phyloP scores from a whole-genome alignment of 2,113 vertebrate species.

The Otis tarda region DNA sequence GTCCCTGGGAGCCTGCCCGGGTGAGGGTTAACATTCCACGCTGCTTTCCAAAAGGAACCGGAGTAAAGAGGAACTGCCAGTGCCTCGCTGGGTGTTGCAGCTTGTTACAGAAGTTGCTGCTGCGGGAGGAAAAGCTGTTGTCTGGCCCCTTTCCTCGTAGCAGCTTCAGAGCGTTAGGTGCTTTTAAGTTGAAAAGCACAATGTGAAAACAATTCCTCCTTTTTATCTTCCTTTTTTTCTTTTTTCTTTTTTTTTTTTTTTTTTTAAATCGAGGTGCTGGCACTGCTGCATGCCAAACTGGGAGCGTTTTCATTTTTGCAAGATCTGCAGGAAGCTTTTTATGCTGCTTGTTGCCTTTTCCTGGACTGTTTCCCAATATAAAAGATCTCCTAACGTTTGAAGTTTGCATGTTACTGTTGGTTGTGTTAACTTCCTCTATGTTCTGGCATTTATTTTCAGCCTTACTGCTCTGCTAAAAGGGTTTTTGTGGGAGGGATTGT shows the following conservation, averaged over 20 bases:
- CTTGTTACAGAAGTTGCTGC: background rate
- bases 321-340: conserved; percentile 24
- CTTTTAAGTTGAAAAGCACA: background rate
- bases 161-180: background rate
- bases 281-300: background rate
- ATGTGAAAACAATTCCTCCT: background rate
- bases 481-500: background rate
- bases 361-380: background rate
- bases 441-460: background rate
- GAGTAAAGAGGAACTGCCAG: background rate
- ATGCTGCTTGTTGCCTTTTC: background rate
- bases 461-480: background rate
- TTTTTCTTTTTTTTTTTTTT: background rate
- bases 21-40: background rate
- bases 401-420: background rate
- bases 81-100: background rate
- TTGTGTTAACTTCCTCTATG: background rate
- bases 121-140: background rate
- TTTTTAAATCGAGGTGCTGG: background rate
- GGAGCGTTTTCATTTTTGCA: background rate
- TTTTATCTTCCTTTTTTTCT: background rate
- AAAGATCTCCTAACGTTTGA: background rate
- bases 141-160: background rate
- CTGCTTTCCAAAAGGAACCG: background rate
- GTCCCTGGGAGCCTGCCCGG: background rate